Base-by-base conservation (phyloP, 2,888 invertebrate species). In the Ectobius pallidus region DNA sequence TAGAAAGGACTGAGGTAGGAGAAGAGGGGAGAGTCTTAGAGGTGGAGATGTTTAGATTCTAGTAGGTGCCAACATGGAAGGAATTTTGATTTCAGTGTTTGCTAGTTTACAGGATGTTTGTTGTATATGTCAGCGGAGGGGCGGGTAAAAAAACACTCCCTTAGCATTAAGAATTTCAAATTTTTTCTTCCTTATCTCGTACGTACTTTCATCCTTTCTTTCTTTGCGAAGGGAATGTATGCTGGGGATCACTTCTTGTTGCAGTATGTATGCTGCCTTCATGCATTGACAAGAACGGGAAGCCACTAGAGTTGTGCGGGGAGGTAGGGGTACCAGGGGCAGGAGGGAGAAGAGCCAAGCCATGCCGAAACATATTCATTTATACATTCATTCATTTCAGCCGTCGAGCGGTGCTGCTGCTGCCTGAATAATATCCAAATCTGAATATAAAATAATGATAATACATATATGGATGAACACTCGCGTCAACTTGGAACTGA, bases 331-430 rank as follows among this genome's bases (percentile, higher is more conserved):
- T 39, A 67, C 27, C 61, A 44, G 52, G 34, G 70, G 34, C 18
- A 49, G 39, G 42, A 32, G 44, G 27, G 69, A 70, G 49, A 52
- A 46, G 72, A 72, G 69, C 71, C 34, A 63, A 67, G 75, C 72
- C 75, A 71, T 73, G 69, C 67, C 73, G 71, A 75, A 73, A 75
- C 75, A 75, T 75, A 75, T 75, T 73, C 75, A 75, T 75, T 75
- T 75, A 75, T 75, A 75, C 75, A 75, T 75, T 73, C 75, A 73
- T 75, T 75, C 73, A 73, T 73, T 73, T 73, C 67, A 68, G 61
- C 72, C 42, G 44, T 65, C 63, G 70, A 69, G 69, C 69, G 55
- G 49, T 69, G 55, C 34, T 55, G 67, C 46, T 44, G 69, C 67
- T 49, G 32, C 58, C 65, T 63, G 73, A 73, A 73, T 72, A 72